A percentile compares a stretch with the other conserved stretches of the same genome.
Conservation (phyloP, 2,797 vertebrate species). For the Catharus ustulatus region DNA sequence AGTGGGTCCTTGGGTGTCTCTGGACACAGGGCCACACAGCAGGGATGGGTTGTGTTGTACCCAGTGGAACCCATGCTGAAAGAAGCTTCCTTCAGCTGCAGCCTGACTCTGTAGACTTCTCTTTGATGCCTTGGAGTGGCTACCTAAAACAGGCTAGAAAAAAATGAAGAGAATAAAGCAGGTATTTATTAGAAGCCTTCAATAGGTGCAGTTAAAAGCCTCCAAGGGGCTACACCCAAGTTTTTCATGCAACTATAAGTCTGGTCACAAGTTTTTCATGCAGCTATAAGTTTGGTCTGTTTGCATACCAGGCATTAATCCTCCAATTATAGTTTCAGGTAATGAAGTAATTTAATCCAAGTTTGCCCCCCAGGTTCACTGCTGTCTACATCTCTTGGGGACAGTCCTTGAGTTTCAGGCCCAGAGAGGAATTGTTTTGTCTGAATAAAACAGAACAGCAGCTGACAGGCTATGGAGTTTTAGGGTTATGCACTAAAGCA, state of each 20-base stretch:
- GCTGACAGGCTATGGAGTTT: background rate
- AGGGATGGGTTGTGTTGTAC: background rate
- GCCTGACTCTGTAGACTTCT: background rate
- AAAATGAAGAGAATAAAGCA: background rate
- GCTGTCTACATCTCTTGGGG: background rate
- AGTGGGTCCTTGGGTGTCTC: background rate
- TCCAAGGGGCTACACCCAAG: accelerated
- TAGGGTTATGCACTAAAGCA: no score
- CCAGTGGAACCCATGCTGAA: background rate
- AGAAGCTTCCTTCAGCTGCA: background rate
- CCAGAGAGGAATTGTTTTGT: background rate
- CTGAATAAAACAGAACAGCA: background rate
- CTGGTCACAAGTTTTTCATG: background rate
- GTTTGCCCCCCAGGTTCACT: background rate
- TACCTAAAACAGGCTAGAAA: accelerated
- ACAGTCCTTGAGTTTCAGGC: background rate
- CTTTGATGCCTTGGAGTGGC: background rate
- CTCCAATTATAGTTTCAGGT: background rate
- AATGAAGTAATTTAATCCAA: background rate
- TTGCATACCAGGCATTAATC: background rate
- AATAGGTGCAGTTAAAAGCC: background rate
- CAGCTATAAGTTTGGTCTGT: accelerated
- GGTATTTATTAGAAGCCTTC: background rate
- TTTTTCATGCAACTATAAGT: background rate
- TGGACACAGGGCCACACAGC: background rate